phyloP scores from a whole-genome alignment of 2,888 invertebrate species.

The Epinotia demarniana region DNA sequence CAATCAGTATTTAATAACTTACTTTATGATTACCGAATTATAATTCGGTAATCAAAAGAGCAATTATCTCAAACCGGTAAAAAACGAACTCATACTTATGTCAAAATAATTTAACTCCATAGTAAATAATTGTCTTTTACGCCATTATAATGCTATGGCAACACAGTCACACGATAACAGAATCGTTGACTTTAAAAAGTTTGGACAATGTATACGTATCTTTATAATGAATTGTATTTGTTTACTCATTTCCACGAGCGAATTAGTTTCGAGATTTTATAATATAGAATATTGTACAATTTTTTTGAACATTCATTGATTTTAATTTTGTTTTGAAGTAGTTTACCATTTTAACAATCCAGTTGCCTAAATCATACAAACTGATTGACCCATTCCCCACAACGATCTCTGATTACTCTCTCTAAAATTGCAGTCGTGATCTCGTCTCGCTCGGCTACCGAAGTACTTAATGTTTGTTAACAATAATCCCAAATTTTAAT shows the following conservation, averaged over 20 bases:
- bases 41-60: constrained; percentile 37
- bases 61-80: constrained; percentile 28
- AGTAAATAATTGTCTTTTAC: not conserved
- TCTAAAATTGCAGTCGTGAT: not conserved
- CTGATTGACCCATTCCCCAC: not conserved
- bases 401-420: not conserved
- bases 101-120: not conserved
- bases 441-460: not conserved
- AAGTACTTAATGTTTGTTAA: constrained; percentile 26
- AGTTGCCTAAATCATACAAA: constrained; percentile 1
- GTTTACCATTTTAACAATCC: not conserved
- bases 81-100: not conserved
- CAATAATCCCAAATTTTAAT: constrained; percentile 43
- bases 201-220: constrained; percentile 37
- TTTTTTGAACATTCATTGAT: not conserved
- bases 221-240: constrained; percentile 31
- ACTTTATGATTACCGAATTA: constrained; percentile 36
- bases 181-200: constrained; percentile 38
- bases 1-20: constrained; percentile 21
- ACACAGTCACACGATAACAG: constrained; percentile 36
- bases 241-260: not conserved
- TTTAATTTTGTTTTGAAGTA: not conserved
- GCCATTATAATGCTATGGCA: not conserved
- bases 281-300: not conserved
- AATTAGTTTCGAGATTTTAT: not conserved